Conservation (phyloP, 2,888 invertebrate genomes). For the Strigamia maritima region DNA sequence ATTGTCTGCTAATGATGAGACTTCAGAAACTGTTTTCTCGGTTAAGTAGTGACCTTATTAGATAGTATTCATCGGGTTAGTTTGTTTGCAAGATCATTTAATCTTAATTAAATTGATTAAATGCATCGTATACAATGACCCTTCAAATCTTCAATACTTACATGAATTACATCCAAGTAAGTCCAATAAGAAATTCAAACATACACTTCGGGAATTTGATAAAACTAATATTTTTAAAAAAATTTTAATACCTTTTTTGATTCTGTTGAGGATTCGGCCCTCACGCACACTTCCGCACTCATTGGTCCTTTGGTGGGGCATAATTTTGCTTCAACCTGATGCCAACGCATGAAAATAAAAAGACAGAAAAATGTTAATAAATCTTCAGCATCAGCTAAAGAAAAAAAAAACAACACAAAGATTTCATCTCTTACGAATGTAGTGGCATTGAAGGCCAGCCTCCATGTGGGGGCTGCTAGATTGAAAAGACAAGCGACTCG, state of each 20-base stretch:
- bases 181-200: too few relatives aligned
- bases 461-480: constrained; percentile 6
- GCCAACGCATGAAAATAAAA: background rate
- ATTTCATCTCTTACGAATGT: background rate
- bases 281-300: background rate
- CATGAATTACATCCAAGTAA: too few relatives aligned
- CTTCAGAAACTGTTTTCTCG: background rate
- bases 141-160: too few relatives aligned
- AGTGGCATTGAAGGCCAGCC: constrained; percentile 2
- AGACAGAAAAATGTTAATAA: background rate
- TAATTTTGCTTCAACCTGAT: constrained; percentile 9
- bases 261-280: background rate
- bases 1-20: background rate
- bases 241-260: background rate
- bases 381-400: background rate
- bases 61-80: constrained; percentile 9
- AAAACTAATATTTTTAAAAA: background rate
- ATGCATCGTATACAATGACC: constrained; percentile 1
- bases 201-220: too few relatives aligned
- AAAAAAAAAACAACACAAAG: background rate
- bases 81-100: constrained; percentile 1
- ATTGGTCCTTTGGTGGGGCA: constrained; percentile 29
- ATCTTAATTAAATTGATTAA: background rate
- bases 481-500: background rate
- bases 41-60: background rate